Conservation (phyloP, 2,797 vertebrate species). For the Protosalanx chinensis region DNA sequence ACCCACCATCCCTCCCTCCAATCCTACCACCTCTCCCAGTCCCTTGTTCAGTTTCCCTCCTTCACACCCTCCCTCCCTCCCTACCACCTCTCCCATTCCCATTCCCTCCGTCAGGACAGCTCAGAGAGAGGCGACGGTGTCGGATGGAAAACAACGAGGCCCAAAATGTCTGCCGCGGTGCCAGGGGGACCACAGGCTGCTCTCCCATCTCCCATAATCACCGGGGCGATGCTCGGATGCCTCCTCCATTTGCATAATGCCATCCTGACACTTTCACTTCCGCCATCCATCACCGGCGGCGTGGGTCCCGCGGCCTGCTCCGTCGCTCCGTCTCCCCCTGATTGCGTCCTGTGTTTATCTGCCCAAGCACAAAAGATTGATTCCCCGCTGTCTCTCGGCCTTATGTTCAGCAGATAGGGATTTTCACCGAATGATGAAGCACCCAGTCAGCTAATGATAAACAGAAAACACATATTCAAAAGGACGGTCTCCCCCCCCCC, state of each 20-base stretch:
- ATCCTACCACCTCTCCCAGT: neutral
- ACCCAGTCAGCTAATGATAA: conserved; percentile 77
- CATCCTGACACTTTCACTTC: conserved; percentile 94
- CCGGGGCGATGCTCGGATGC: conserved; percentile 92
- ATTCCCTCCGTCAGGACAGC: conserved; percentile 13
- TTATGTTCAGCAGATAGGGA: conserved; percentile 84
- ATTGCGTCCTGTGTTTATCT: conserved; percentile 83
- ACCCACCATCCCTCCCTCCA: neutral
- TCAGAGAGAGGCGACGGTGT: conserved; percentile 38
- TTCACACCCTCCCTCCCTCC: conserved; percentile 33
- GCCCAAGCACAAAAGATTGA: conserved; percentile 88
- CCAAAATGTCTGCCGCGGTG: conserved; percentile 89
- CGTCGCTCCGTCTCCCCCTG: conserved; percentile 81
- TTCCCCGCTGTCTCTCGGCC: conserved; percentile 84
- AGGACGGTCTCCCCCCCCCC: conserved; percentile 57
- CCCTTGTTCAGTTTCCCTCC: conserved; percentile 35
- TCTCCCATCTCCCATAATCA: conserved; percentile 93
- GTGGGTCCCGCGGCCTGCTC: conserved; percentile 80
- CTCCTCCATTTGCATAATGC: conserved; percentile 95
- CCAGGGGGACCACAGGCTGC: conserved; percentile 88
- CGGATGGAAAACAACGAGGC: conserved; percentile 52
- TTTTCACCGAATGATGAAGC: conserved; percentile 83
- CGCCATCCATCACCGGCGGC: conserved; percentile 88
- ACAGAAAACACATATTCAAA: conserved; percentile 86
- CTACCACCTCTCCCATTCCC: neutral